phyloP scores from a whole-genome alignment of 2,888 invertebrate genomes.

The Melanotus villosus region DNA sequence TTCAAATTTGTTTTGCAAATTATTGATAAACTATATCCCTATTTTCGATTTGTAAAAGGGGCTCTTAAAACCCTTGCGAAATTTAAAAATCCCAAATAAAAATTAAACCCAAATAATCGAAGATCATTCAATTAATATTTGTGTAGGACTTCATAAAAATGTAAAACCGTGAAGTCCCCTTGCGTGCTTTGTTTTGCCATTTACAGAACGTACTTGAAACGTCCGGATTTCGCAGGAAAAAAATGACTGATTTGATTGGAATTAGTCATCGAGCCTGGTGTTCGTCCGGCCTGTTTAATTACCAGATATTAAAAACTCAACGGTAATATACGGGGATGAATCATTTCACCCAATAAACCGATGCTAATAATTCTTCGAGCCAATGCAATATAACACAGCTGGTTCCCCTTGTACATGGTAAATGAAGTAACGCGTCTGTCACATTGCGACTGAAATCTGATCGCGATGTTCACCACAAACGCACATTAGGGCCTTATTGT shows the following conservation, averaged over 20 bases:
- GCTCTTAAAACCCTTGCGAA: too few relatives aligned
- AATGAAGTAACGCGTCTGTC: conserved; percentile 48
- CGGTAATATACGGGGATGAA: conserved; percentile 41
- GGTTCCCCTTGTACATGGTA: conserved; percentile 39
- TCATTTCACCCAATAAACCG: conserved; percentile 48
- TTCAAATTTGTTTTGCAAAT: too few relatives aligned
- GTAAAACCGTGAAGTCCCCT: conserved; percentile 14
- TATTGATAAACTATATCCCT: too few relatives aligned
- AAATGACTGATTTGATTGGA: conserved; percentile 26
- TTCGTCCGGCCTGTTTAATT: conserved; percentile 12
- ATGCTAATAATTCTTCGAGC: conserved; percentile 50
- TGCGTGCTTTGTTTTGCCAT: conserved; percentile 30
- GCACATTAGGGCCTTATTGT: conserved; percentile 58
- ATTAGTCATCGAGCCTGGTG: conserved; percentile 1
- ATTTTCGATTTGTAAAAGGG: too few relatives aligned
- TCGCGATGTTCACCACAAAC: conserved; percentile 51
- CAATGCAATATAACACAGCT: conserved; percentile 47
- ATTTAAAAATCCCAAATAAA: too few relatives aligned
- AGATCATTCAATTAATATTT: conserved; percentile 3
- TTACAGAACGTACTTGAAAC: conserved; percentile 18
- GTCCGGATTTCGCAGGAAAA: conserved; percentile 8
- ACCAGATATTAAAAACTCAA: conserved; percentile 32
- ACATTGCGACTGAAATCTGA: conserved; percentile 52
- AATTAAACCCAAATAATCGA: too few relatives aligned
- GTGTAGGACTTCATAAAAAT: conserved; percentile 15